phyloP scores from a whole-genome alignment of 2,113 vertebrate genomes.

The Centrocercus urophasianus region DNA sequence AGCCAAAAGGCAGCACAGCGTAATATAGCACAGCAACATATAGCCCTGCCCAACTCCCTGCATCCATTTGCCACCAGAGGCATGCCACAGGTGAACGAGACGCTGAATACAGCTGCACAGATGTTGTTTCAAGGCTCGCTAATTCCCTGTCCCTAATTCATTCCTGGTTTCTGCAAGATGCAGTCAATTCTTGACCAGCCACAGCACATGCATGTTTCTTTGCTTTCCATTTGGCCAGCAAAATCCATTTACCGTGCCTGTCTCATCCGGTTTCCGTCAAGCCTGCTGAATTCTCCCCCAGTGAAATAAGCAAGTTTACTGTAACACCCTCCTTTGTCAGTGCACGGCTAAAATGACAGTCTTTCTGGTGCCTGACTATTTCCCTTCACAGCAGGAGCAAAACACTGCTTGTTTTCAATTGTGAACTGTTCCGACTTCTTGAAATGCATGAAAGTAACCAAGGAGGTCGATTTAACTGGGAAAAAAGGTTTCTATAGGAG shows the following conservation, averaged over 20 bases:
- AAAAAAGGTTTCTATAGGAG: constrained; percentile 25
- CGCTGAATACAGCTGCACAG: background rate
- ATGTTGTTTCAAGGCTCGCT: background rate
- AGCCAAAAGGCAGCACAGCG: background rate
- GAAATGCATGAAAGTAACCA: constrained; percentile 64
- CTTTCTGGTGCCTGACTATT: constrained; percentile 62
- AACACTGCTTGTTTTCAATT: constrained; percentile 61
- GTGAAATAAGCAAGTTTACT: constrained; percentile 71
- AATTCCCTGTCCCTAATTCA: constrained; percentile 28
- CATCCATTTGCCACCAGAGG: background rate
- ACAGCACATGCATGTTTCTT: background rate
- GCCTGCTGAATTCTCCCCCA: constrained; percentile 52
- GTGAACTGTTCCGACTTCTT: constrained; percentile 53
- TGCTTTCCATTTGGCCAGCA: constrained; percentile 56
- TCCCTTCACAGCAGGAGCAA: constrained; percentile 59
- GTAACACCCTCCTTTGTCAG: constrained; percentile 66
- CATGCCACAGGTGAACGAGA: background rate
- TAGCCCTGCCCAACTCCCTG: accelerated
- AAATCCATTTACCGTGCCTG: constrained; percentile 73
- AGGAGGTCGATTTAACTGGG: constrained; percentile 23
- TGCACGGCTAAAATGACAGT: constrained; percentile 62
- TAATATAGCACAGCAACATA: too few relatives aligned
- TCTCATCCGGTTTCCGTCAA: constrained; percentile 68
- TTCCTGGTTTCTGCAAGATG: constrained; percentile 16
- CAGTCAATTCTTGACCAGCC: constrained; percentile 50